These are phyloP conservation scores for Calephelis perditalis DNA, from an alignment of 2,888 invertebrate genomes.

Conservation along the genomic window DNA sequence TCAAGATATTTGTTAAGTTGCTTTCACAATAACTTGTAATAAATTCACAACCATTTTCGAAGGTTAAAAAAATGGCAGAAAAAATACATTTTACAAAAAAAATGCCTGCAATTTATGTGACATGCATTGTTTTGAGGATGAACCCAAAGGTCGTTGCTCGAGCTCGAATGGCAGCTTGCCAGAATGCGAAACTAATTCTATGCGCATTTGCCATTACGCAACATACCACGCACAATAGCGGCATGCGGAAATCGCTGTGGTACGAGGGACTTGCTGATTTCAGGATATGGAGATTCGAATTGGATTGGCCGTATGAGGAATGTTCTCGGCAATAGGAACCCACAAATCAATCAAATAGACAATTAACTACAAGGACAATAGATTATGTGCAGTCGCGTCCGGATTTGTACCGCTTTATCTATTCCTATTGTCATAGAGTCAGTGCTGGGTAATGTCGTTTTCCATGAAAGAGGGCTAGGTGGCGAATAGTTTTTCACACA, in stretches of 20 bases:
- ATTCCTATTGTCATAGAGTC: too few species aligned
- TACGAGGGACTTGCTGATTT: constrained; percentile 13
- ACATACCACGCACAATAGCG: constrained; percentile 32
- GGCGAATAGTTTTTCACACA: too few species aligned
- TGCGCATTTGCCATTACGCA: constrained; percentile 47
- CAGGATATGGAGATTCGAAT: constrained; percentile 3
- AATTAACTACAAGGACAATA: too few species aligned
- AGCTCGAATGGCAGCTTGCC: constrained; percentile 57
- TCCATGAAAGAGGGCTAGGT: too few species aligned
- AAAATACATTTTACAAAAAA: constrained; percentile 12
- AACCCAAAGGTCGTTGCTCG: constrained; percentile 53
- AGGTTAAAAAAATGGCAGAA: not conserved
- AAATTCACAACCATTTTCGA: not conserved
- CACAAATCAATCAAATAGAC: too few species aligned
- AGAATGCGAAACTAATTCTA: constrained; percentile 43
- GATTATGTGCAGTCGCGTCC: too few species aligned
- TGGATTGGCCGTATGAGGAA: not conserved
- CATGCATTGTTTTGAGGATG: constrained; percentile 49
- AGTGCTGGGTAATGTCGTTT: too few species aligned
- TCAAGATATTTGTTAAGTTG: too few species aligned
- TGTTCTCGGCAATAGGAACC: too few species aligned
- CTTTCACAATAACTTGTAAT: too few species aligned
- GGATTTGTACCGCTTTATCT: too few species aligned
- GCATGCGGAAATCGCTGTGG: constrained; percentile 35
- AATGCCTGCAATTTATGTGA: constrained; percentile 22